These are phyloP conservation scores for Thyatira batis DNA, from an alignment of 2,888 invertebrate species.

Conservation along the genomic window DNA sequence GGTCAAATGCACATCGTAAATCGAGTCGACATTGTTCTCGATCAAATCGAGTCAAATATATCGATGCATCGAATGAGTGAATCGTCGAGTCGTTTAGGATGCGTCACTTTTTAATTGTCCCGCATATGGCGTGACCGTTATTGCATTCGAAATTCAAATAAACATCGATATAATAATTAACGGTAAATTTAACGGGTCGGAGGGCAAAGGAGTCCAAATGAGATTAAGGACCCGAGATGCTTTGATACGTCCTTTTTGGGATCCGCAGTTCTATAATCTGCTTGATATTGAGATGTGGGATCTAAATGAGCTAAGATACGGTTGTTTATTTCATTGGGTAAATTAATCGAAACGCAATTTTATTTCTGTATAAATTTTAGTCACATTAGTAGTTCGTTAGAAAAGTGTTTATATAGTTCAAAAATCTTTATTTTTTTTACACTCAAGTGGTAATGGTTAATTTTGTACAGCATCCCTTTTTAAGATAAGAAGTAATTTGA, in stretches of 20 bases:
- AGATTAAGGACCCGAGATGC: conserved; percentile 26
- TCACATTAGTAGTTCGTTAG: neutral
- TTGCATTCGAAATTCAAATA: conserved; percentile 55
- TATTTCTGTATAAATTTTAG: neutral
- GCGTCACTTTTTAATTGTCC: conserved; percentile 75
- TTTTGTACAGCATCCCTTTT: no score
- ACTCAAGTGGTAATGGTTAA: no score
- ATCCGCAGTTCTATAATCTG: conserved; percentile 8
- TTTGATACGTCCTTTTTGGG: conserved; percentile 12
- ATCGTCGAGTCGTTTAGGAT: conserved; percentile 42
- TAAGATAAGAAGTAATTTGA: no score
- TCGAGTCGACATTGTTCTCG: conserved; percentile 18
- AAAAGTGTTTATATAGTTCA: no score
- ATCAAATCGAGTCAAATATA: conserved; percentile 25
- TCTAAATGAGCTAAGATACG: neutral
- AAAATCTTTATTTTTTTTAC: no score
- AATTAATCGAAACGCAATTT: neutral
- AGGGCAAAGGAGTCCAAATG: conserved; percentile 49
- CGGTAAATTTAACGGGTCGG: conserved; percentile 76
- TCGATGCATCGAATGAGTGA: conserved; percentile 49
- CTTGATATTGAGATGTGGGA: neutral
- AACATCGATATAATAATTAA: conserved; percentile 62
- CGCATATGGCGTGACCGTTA: conserved; percentile 68
- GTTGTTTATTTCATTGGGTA: neutral
- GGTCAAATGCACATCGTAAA: conserved; percentile 15